Conservation (phyloP, 2,797 vertebrate species). For the Nyctibius grandis region DNA sequence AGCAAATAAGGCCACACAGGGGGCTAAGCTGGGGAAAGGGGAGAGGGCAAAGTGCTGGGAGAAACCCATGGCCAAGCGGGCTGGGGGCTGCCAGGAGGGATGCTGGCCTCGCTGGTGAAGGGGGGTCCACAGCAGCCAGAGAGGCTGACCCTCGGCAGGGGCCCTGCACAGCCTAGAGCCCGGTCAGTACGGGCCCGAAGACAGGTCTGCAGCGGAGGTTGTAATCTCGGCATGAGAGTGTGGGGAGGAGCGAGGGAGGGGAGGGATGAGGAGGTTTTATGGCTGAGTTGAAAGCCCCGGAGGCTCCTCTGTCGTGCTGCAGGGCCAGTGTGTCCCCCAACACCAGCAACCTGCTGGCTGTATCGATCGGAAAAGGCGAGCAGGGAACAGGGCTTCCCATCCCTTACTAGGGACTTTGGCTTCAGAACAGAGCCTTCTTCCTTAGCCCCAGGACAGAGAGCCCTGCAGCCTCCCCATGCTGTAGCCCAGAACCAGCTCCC, state of each 20-base stretch:
- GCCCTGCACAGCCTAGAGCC: rapidly evolving
- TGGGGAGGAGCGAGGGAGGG: not conserved
- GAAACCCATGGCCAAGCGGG: rapidly evolving
- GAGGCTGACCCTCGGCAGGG: not conserved
- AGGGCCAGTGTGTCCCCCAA: not conserved
- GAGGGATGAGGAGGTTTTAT: not conserved
- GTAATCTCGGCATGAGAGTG: not conserved
- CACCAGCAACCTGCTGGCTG: not conserved
- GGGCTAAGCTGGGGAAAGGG: not conserved
- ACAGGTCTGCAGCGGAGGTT: not conserved
- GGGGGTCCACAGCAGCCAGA: not conserved
- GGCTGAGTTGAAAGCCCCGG: not conserved
- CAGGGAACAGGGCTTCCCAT: not conserved
- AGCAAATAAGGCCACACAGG: not conserved
- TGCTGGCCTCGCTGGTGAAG: not conserved
- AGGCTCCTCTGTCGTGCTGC: not conserved
- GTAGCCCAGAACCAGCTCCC: not conserved
- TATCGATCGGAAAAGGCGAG: not conserved
- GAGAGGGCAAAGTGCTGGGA: not conserved
- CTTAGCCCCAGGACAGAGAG: not conserved
- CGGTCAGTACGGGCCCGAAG: not conserved
- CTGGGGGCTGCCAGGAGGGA: not conserved
- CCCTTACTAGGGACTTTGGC: not conserved
- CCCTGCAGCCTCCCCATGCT: not conserved
- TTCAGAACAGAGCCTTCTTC: not conserved